Evolutionary conservation across 2,888 invertebrate genomes (phyloP).

Genomic region (Chirona hameri): DNA sequence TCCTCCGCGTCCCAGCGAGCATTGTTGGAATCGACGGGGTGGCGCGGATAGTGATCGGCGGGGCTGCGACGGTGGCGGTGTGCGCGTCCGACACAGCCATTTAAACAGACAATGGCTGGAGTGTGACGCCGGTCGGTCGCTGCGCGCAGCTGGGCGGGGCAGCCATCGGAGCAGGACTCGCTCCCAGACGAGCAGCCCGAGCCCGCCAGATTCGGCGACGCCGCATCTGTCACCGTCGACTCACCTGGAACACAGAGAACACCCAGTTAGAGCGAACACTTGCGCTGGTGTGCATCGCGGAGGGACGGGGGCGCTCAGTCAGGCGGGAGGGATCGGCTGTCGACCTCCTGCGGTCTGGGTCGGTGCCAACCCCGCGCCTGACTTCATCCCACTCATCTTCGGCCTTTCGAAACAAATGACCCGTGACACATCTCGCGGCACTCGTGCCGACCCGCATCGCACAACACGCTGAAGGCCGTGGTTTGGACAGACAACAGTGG

Average conservation of each 20-base stretch:
- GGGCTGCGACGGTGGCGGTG: not conserved
- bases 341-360: no score
- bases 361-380: no score
- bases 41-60: not conserved
- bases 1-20: not conserved
- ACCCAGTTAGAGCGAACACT: no score
- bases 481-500: not conserved
- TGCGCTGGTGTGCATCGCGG: no score
- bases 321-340: no score
- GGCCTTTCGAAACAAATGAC: not conserved
- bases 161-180: not conserved
- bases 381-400: no score
- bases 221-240: not conserved
- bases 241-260: not conserved
- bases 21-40: not conserved
- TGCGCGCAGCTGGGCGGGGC: not conserved
- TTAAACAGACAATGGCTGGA: not conserved
- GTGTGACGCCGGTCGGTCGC: not conserved
- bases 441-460: not conserved
- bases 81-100: not conserved
- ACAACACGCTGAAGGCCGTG: not conserved
- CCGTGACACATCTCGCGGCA: not conserved
- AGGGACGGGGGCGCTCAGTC: no score
- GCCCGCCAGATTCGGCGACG: not conserved
- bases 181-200: not conserved